Evolutionary conservation across 2,888 invertebrate species (phyloP).

Genomic region (Trilocha varians): DNA sequence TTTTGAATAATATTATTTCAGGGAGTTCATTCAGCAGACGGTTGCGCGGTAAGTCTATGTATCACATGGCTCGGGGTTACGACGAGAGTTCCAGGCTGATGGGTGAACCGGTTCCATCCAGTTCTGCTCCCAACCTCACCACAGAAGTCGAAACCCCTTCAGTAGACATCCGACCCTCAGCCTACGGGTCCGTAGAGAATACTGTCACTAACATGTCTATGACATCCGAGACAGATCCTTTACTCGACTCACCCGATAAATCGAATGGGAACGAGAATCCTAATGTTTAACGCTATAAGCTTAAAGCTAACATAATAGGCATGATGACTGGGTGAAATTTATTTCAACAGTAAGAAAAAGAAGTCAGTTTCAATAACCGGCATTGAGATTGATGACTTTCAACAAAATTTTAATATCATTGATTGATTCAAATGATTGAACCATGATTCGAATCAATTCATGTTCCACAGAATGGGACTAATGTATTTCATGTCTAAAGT

Average conservation of each 20-base stretch:
- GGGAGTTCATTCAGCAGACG: conserved; percentile 84
- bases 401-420: no score
- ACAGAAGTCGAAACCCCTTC: conserved; percentile 36
- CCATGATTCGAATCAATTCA: no score
- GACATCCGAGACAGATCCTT: conserved; percentile 46
- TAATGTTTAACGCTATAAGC: conserved; percentile 27
- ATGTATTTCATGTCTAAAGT: no score
- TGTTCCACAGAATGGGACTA: no score
- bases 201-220: conserved; percentile 30
- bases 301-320: background rate
- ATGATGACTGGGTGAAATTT: no score
- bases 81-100: conserved; percentile 73
- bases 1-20: conserved; percentile 21
- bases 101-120: conserved; percentile 36
- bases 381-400: no score
- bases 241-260: conserved; percentile 28
- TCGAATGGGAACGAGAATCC: conserved; percentile 22
- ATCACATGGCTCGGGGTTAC: conserved; percentile 80
- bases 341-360: no score
- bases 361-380: no score
- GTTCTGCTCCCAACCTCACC: conserved; percentile 48
- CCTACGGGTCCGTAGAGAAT: conserved; percentile 55
- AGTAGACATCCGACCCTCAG: conserved; percentile 44
- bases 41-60: conserved; percentile 83
- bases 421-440: no score